phyloP scores from a whole-genome alignment of 2,113 vertebrate species.

The Lasiurus borealis region DNA sequence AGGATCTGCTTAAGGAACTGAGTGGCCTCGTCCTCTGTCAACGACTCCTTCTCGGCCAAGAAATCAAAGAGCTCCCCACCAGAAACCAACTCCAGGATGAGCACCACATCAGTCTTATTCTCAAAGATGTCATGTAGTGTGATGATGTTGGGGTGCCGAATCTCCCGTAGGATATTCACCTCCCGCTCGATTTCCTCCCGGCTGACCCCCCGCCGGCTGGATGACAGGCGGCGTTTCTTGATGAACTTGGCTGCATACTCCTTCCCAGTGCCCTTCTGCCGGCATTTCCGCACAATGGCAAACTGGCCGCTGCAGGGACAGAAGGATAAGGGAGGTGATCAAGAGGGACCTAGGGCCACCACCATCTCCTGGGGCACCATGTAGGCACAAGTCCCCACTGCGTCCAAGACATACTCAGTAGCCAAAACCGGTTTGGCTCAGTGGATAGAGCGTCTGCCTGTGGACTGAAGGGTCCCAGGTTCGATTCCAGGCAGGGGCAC shows the following conservation, averaged over 20 bases:
- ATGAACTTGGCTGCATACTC: constrained; percentile 99
- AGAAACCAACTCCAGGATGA: constrained; percentile 98
- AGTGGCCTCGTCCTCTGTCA: constrained; percentile 97
- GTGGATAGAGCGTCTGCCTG: too few relatives aligned
- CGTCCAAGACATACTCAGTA: not conserved
- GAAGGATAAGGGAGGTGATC: not conserved
- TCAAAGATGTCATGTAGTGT: constrained; percentile 98
- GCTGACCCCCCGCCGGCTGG: constrained; percentile 96
- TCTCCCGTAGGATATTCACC: constrained; percentile 97
- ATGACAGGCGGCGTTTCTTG: constrained; percentile 96
- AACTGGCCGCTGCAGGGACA: constrained; percentile 92
- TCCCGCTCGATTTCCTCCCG: constrained; percentile 98
- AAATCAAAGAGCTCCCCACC: constrained; percentile 98
- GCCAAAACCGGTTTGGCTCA: too few relatives aligned
- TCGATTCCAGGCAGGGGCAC: too few relatives aligned
- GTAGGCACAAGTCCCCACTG: not conserved
- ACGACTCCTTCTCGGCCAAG: constrained; percentile 97
- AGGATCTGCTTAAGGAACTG: constrained; percentile 99
- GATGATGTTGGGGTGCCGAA: constrained; percentile 99
- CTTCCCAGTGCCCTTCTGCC: constrained; percentile 89
- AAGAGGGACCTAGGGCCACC: not conserved
- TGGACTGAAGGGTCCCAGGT: too few relatives aligned
- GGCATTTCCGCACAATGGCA: constrained; percentile 96
- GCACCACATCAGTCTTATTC: constrained; percentile 98
- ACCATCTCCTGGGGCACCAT: not conserved